Conservation (phyloP, 2,797 vertebrate genomes). For the Streptopelia turtur region DNA sequence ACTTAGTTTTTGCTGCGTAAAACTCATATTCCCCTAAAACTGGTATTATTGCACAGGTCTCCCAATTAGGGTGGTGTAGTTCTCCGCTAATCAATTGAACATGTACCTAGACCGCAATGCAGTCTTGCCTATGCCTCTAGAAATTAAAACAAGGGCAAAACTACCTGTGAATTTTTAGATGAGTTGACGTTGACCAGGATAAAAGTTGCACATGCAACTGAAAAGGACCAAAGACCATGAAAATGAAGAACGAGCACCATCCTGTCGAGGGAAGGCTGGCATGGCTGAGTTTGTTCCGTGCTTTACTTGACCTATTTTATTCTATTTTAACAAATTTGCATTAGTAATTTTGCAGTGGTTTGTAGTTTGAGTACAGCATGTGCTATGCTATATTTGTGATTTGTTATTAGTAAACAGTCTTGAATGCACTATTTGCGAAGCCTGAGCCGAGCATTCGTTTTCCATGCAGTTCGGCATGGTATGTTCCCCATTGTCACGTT, state of each 20-base stretch:
- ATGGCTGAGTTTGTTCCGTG: neutral
- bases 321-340: neutral
- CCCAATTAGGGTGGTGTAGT: neutral
- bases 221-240: neutral
- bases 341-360: neutral
- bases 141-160: neutral
- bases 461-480: neutral
- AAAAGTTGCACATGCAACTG: neutral
- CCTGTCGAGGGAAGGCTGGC: neutral
- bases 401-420: neutral
- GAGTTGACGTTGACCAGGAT: neutral
- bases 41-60: neutral
- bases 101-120: neutral
- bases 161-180: neutral
- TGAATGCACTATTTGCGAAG: neutral
- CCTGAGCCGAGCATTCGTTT: accelerated
- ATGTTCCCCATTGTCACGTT: neutral
- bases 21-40: neutral
- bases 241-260: neutral
- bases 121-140: neutral
- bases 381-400: neutral
- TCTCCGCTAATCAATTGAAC: neutral
- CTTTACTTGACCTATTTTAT: neutral
- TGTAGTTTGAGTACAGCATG: neutral
- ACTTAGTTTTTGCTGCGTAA: neutral